Evolutionary conservation across 2,113 vertebrate species (phyloP).

Genomic region (Ovibos moschatus): DNA sequence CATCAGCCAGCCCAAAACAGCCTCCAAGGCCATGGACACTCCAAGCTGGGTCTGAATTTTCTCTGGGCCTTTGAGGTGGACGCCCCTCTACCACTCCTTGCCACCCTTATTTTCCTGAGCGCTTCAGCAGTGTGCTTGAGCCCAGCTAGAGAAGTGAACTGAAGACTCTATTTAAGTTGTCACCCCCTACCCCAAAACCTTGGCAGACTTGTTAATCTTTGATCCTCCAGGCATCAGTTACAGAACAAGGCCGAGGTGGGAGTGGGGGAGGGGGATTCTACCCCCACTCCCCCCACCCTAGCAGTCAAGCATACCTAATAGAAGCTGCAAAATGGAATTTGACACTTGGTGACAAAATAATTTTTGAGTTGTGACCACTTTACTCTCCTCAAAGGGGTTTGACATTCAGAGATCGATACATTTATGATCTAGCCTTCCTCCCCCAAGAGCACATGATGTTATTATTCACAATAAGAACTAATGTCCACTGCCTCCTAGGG

Average conservation of each 20-base stretch:
- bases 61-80: background rate
- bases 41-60: background rate
- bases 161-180: background rate
- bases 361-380: slow-evolving; percentile 1
- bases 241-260: background rate
- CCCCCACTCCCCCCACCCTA: background rate
- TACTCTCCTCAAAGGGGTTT: background rate
- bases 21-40: background rate
- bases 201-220: background rate
- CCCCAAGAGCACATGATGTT: background rate
- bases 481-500: background rate
- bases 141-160: background rate
- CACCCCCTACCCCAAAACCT: background rate
- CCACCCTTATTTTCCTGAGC: background rate
- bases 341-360: background rate
- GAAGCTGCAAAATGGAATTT: background rate
- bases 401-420: background rate
- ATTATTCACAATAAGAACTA: background rate
- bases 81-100: background rate
- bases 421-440: background rate
- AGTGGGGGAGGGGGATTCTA: background rate
- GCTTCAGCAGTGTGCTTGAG: background rate
- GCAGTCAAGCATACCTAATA: background rate
- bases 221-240: background rate
- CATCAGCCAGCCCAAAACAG: background rate